phyloP scores from a whole-genome alignment of 2,888 invertebrate species.

The Drosophila anomalata region DNA sequence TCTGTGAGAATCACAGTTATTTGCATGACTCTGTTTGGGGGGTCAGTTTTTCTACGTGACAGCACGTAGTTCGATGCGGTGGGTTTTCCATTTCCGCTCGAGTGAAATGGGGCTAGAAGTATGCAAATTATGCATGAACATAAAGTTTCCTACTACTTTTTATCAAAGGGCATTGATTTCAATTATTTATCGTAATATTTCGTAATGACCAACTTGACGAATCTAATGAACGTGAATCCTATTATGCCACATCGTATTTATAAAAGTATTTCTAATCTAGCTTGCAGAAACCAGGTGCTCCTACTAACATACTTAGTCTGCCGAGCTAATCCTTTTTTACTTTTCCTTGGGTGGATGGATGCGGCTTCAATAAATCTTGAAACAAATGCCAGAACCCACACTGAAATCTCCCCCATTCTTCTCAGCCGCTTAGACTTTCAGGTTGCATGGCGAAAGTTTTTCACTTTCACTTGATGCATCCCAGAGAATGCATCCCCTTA shows the following conservation, averaged over 20 bases:
- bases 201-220: not conserved
- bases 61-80: slow-evolving; percentile 55
- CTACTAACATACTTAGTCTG: not conserved
- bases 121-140: slow-evolving; percentile 65
- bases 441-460: slow-evolving; percentile 65
- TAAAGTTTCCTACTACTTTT: slow-evolving; percentile 42
- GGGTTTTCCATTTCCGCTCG: slow-evolving; percentile 24
- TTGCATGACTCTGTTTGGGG: slow-evolving; percentile 59
- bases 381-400: slow-evolving; percentile 57
- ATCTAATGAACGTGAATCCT: not conserved
- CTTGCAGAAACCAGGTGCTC: slow-evolving; percentile 17
- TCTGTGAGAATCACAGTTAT: slow-evolving; percentile 32
- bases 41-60: slow-evolving; percentile 69
- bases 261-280: not conserved
- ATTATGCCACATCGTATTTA: not conserved
- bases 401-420: slow-evolving; percentile 60
- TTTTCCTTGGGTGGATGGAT: slow-evolving; percentile 13
- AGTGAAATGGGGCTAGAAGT: slow-evolving; percentile 1
- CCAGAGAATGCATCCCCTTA: slow-evolving; percentile 24
- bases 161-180: slow-evolving; percentile 60
- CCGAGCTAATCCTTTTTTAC: slow-evolving; percentile 23
- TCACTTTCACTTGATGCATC: slow-evolving; percentile 75
- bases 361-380: slow-evolving; percentile 62
- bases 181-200: slow-evolving; percentile 42
- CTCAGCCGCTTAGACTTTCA: slow-evolving; percentile 64